Evolutionary conservation across 1,140 invertebrate species (phyloP).

Genomic region (Ceratina calcarata): DNA sequence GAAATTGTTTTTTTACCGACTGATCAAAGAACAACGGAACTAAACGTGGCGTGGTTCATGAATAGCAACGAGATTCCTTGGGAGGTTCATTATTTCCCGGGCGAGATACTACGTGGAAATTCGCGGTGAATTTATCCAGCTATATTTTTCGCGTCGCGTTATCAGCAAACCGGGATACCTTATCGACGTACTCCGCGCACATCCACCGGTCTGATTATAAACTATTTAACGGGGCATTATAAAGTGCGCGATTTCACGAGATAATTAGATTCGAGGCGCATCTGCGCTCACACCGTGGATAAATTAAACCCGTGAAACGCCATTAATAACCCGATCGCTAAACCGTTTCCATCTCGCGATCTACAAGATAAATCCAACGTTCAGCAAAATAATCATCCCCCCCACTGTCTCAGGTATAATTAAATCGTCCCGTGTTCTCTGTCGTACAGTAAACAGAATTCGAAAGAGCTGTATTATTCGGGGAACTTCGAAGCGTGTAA

Average conservation of each 20-base stretch:
- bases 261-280: conserved; percentile 30
- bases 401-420: background rate
- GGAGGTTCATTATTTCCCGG: background rate
- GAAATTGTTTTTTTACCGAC: too few relatives aligned
- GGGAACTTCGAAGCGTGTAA: background rate
- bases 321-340: conserved; percentile 24
- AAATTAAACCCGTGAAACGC: conserved; percentile 29
- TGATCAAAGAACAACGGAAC: too few relatives aligned
- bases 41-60: too few relatives aligned
- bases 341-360: background rate
- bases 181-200: background rate
- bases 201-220: background rate
- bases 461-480: too few relatives aligned
- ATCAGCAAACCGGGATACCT: background rate
- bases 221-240: conserved; percentile 19
- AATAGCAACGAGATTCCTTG: background rate
- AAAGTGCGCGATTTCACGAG: conserved; percentile 1
- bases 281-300: conserved; percentile 2
- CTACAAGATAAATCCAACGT: background rate
- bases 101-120: background rate
- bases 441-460: too few relatives aligned
- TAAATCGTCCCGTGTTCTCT: too few relatives aligned
- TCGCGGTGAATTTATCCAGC: too few relatives aligned
- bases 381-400: background rate
- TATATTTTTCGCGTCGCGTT: background rate